These are phyloP conservation scores for Sarcophaga rosellei DNA, from an alignment of 2,888 invertebrate genomes.

Conservation along the genomic window DNA sequence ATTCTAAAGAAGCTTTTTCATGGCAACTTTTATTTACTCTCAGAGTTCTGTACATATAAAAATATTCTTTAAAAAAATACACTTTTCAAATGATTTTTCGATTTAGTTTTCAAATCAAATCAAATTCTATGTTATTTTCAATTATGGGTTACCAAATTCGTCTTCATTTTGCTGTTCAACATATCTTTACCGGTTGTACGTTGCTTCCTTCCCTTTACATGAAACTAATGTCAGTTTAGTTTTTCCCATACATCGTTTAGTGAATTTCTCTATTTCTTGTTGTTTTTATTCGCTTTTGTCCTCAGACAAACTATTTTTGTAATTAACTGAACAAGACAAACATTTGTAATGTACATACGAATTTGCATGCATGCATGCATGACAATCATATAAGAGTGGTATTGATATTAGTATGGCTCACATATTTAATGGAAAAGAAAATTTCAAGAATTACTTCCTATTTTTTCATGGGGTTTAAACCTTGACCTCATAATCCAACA, in stretches of 20 bases:
- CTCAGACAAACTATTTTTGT: slow-evolving; percentile 50
- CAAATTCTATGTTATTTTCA: background rate
- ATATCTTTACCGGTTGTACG: background rate
- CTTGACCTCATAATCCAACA: too few relatives aligned
- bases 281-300: background rate
- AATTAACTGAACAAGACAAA: slow-evolving; percentile 60
- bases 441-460: background rate
- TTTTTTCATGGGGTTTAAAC: too few relatives aligned
- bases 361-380: slow-evolving; percentile 45
- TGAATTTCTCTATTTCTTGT: background rate
- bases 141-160: background rate
- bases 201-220: background rate
- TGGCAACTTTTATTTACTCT: too few relatives aligned
- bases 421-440: background rate
- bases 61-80: background rate
- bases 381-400: slow-evolving; percentile 16
- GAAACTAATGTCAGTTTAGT: background rate
- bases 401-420: background rate
- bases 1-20: too few relatives aligned
- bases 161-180: background rate
- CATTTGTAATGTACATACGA: slow-evolving; percentile 38
- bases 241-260: background rate
- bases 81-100: too few relatives aligned
- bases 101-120: background rate
- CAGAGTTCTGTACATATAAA: background rate